Base-by-base conservation (phyloP, 2,113 vertebrate genomes). In the Vulpes ferrilata region DNA sequence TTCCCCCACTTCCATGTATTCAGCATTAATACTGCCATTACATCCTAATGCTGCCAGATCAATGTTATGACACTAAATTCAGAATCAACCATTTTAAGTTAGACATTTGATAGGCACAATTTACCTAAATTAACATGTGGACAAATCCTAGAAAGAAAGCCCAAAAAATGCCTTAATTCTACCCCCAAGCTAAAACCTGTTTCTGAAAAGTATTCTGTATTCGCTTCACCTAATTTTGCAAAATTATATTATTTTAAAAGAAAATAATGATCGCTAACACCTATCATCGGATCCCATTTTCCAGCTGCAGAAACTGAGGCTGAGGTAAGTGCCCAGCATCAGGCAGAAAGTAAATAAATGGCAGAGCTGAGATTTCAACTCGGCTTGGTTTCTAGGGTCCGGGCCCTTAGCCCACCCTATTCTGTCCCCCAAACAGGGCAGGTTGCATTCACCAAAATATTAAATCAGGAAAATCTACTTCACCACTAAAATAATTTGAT, bases 161-260 rank as follows among this genome's bases (percentile, higher is more conserved):
- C 17, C 7, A 15, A 84, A 78, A 96, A 84, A 79, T 69, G 11
- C 12, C 19, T 93, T 83, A 59, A 59, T 96, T 85, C 78, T 78
- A 82, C 23, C 73, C 17, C 48, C 93, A 81, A 94, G 22, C 15
- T 23, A 51, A 69, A 65, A 82, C 2, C 11, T 81, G 65, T 35
- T 53, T 84, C 35, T 92, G 87, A 83, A 88, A 86, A 96, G 2
- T 53, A 93, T 73, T 71, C 59, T 3, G 30, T 30, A 9, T 53
- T 80, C n/a, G 55, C 17, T 74, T 67, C 92, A 64, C 25, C 57
- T 92, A 94, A 65, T 81, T 95, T 76, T 88, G 16, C 20, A 97
- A 97, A 96, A 81, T 48, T 35, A 16, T 57, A 69, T 15, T 43
- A 76, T 78, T 97, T 92, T 90, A 79, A 89, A 88, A 80, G 83